Base-by-base conservation (phyloP, 1,140 invertebrate genomes). In the Rhagoletis zephyria region DNA sequence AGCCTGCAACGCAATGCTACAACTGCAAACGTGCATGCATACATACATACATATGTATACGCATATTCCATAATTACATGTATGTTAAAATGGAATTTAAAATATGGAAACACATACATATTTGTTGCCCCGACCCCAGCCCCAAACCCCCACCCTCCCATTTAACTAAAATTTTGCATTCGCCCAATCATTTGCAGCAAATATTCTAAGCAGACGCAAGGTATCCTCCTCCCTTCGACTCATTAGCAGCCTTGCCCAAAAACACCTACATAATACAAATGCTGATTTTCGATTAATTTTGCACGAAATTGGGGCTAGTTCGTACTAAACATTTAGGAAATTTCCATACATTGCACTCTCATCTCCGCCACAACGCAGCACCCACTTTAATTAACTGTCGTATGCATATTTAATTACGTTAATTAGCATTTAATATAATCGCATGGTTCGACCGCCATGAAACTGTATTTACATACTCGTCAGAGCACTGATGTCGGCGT, bases 321-420 rank as follows among this genome's bases (percentile, higher is more conserved):
- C 30, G 5, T 30, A 67, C n/a, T 63, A 14, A 16, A 5, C 12
- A 63, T 63, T 4, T 14, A 63, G 9, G 61, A 63, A n/a, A 7
- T n/a, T 63, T n/a, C n/a, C 61, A 14, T 14, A 14, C n/a, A 14
- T 48, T 48, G 12, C 70, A 5, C 14, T 48, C 42, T 14, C 45
- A 45, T 42, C 16, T 56, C 16, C 48, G 9, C 74, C 4, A n/a
- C 30, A 42, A 45, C 74, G 45, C 67, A 16, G 4, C n/a, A 14
- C 61, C 48, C 16, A 48, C 16, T 56, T 59, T 81, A 56, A 81
- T 56, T 81, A 30, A 51, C 74, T 81, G n/a, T 59, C 74, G 16
- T 81, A 10, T 81, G 45, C 51, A 81, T 81, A 59, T 81, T 77
- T 81, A 81, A 81, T 81, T 81, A 81, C 51, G 74, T 81, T 81